phyloP scores from a whole-genome alignment of 2,888 invertebrate species.

The Synanthedon myopaeformis region DNA sequence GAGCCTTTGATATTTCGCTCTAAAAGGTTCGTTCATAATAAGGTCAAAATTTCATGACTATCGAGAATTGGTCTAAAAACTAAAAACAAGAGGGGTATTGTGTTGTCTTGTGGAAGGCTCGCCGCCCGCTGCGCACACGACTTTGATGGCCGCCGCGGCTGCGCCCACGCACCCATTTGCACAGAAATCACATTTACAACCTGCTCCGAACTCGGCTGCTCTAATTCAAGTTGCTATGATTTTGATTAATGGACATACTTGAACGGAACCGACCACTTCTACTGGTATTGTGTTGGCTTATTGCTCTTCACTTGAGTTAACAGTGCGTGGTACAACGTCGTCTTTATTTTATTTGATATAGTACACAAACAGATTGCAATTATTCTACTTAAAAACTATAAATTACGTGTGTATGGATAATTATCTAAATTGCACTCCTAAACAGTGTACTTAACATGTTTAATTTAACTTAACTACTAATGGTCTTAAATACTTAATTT shows the following conservation, averaged over 20 bases:
- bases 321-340: not conserved
- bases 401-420: no score
- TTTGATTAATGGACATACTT: slow-evolving; percentile 15
- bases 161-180: slow-evolving; percentile 32
- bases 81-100: slow-evolving; percentile 15
- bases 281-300: not conserved
- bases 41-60: not conserved
- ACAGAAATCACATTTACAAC: slow-evolving; percentile 31
- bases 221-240: slow-evolving; percentile 14
- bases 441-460: no score
- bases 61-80: not conserved
- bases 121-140: slow-evolving; percentile 20
- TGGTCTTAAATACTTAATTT: no score
- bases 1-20: no score
- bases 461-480: no score
- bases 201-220: slow-evolving; percentile 10
- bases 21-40: not conserved
- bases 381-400: no score
- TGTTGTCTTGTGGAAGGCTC: slow-evolving; percentile 13
- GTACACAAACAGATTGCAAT: no score
- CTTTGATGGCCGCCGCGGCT: slow-evolving; percentile 25
- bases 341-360: no score
- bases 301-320: slow-evolving; percentile 3
- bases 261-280: slow-evolving; percentile 13
- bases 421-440: no score